Percentiles rank a stretch among this genome's conserved stretches.
Evolutionary conservation across 2,888 invertebrate genomes (phyloP).

Genomic region (Graphium colonna): DNA sequence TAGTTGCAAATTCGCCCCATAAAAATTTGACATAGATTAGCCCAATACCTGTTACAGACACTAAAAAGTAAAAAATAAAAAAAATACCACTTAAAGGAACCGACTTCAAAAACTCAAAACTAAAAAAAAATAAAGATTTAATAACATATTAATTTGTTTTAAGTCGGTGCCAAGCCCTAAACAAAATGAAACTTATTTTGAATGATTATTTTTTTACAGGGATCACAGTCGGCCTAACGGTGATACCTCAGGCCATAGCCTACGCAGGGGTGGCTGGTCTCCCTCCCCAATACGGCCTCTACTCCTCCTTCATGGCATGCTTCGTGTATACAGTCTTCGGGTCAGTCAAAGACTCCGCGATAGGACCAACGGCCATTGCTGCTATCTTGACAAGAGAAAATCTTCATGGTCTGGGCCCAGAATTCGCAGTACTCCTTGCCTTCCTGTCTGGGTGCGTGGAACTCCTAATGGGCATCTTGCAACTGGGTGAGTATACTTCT

Average conservation of each 20-base stretch:
- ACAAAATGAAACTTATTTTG: no score
- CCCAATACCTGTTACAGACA: no score
- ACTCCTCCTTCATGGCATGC: slow-evolving; percentile 96
- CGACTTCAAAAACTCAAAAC: no score
- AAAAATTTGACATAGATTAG: no score
- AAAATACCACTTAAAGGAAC: no score
- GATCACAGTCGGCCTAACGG: slow-evolving; percentile 86
- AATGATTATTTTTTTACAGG: slow-evolving; percentile 57
- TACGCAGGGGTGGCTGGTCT: slow-evolving; percentile 90
- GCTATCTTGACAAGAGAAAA: slow-evolving; percentile 89
- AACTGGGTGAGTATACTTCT: slow-evolving; percentile 82
- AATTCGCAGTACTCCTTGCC: slow-evolving; percentile 86
- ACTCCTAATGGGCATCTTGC: slow-evolving; percentile 88
- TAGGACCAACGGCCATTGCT: slow-evolving; percentile 92
- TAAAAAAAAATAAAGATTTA: no score
- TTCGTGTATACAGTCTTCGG: slow-evolving; percentile 95
- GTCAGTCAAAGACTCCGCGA: slow-evolving; percentile 84
- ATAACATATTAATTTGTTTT: no score
- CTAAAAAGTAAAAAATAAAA: no score
- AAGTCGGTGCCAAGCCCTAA: no score
- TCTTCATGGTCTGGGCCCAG: slow-evolving; percentile 83
- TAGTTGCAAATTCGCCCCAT: no score
- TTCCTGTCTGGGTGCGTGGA: slow-evolving; percentile 91
- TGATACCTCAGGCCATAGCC: slow-evolving; percentile 91
- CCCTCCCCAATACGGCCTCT: slow-evolving; percentile 90